Evolutionary conservation across 35 echinoderm and acorn worm species (phyloP).

Genomic region (Strongylocentrotus purpuratus): DNA sequence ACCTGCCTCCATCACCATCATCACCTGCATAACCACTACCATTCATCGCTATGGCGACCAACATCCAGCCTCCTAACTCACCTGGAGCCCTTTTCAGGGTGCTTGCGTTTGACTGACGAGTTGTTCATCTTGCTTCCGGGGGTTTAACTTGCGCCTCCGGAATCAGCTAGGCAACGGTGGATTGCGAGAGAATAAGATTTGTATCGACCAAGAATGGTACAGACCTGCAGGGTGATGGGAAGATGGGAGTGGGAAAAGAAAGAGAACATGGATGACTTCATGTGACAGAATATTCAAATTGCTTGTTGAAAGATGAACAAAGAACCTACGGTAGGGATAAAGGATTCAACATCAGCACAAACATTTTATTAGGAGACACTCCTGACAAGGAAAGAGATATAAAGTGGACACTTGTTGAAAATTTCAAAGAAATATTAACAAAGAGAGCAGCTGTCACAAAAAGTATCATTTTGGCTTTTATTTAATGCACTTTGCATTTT

Average conservation of each 20-base stretch:
- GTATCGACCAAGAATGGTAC: constrained; percentile 28
- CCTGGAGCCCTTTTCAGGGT: constrained; percentile 46
- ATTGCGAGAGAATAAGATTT: not conserved
- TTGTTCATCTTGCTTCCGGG: constrained; percentile 37
- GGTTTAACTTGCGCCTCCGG: not conserved
- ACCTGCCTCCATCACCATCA: not conserved
- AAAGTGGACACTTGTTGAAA: too few species aligned
- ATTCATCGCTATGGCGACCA: not conserved
- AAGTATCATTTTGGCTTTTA: too few species aligned
- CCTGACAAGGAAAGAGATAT: too few species aligned
- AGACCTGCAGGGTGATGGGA: not conserved
- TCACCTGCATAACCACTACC: not conserved
- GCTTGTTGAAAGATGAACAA: not conserved
- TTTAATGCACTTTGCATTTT: too few species aligned
- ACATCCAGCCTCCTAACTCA: constrained; percentile 18
- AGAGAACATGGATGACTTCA: not conserved
- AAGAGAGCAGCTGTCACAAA: too few species aligned
- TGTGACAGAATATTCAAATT: not conserved
- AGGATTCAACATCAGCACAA: not conserved
- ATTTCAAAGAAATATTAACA: too few species aligned
- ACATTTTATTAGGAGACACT: not conserved
- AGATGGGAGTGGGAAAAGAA: not conserved
- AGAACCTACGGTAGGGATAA: not conserved
- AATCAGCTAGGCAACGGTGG: constrained; percentile 15
- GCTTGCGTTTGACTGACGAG: constrained; percentile 45